Evolutionary conservation across 2,797 vertebrate genomes (phyloP).

Genomic region (Periparus ater): DNA sequence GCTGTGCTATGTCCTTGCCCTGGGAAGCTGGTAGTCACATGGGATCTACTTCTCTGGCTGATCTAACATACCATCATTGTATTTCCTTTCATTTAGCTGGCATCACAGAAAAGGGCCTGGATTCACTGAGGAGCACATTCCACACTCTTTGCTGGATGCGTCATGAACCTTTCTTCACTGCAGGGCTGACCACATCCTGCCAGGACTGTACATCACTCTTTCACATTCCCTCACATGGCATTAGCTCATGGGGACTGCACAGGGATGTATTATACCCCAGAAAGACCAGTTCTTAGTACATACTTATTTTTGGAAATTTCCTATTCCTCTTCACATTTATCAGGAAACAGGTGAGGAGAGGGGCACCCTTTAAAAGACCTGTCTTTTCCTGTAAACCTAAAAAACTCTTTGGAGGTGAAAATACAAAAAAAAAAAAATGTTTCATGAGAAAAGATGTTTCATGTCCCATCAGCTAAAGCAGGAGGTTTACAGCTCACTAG

Average conservation of each 20-base stretch:
- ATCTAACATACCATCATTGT: not conserved
- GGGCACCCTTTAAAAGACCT: not conserved
- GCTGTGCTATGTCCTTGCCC: not conserved
- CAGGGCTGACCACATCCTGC: rapidly evolving
- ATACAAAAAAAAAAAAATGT: not conserved
- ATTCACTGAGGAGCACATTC: not conserved
- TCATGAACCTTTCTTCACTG: not conserved
- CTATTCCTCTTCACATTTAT: not conserved
- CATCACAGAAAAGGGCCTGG: not conserved
- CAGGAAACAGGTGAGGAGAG: not conserved
- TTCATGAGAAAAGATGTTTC: conserved; percentile 30
- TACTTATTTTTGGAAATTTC: not conserved
- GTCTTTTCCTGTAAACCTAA: not conserved
- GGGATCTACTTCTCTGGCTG: not conserved
- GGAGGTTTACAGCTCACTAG: conserved; percentile 61
- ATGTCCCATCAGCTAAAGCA: conserved; percentile 26
- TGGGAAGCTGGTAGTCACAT: not conserved
- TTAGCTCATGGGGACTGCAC: not conserved
- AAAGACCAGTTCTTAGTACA: not conserved
- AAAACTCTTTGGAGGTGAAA: not conserved
- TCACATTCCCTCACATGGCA: not conserved
- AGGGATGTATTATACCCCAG: not conserved
- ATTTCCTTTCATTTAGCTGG: not conserved
- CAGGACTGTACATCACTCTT: not conserved
- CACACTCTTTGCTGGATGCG: not conserved